Evolutionary conservation across 2,888 invertebrate genomes (phyloP), one percentile per base, ranked within the genome.

Genomic region (Dione vanillae): DNA sequence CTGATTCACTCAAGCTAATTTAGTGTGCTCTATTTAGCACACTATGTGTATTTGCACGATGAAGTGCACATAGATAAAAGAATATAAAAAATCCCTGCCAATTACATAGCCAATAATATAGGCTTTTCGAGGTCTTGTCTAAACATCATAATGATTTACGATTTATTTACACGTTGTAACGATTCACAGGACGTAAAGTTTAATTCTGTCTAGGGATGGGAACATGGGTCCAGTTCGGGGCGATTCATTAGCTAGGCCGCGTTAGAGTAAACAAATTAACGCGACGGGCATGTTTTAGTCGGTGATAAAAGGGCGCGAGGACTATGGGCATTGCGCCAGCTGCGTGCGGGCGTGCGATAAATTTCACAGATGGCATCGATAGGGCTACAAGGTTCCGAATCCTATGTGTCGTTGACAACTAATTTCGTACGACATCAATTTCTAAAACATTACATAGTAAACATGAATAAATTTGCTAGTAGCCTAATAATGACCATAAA

Each of bases 241-340:
- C 91, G 88, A 92, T 93, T 93, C 92, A 93, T 93, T 93, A 92
- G 89, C 83, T 85, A 84, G 84, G 84, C 85, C 90, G 91, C 88
- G 89, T 90, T 87, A 90, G 89, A 88, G 87, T 91, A 93, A 92
- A 93, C 93, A 92, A 93, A 92, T 93, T 93, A 92, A 91, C 91
- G 82, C 87, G 85, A 85, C 88, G 88, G 90, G 83, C 89, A 83
- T 89, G 90, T 92, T 92, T 89, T 89, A 91, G 85, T 84, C 86
- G 83, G 89, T 86, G 90, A 91, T 90, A 91, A 91, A 91, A 91
- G 92, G 91, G 89, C 88, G 85, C 85, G 85, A 87, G 88, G 88
- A 86, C 89, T 83, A 82, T 83, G 88, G 85, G 87, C 86, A 83
- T 78, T 77, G 81, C 83, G 89, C 90, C 91, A 90, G 90, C 86